phyloP scores from a whole-genome alignment of 2,888 invertebrate species.

The Scaptomyza reducta region DNA sequence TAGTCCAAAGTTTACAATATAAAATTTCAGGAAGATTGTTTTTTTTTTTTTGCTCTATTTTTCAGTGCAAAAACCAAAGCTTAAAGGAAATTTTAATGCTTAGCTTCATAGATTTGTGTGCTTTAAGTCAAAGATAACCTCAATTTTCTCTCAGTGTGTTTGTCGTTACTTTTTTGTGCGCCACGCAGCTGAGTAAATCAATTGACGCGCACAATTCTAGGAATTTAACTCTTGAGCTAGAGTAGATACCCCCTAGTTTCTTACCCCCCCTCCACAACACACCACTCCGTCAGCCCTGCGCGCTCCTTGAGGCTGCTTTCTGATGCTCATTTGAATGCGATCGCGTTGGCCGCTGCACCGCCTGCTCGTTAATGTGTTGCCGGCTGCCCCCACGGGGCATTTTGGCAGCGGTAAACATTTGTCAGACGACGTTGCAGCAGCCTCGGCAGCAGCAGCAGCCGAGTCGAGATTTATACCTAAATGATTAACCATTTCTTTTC shows the following conservation, averaged over 20 bases:
- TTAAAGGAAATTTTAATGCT: no score
- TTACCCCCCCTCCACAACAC: not conserved
- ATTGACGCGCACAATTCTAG: constrained; percentile 83
- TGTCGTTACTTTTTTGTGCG: constrained; percentile 6
- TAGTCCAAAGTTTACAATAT: no score
- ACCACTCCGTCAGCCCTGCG: fast-evolving
- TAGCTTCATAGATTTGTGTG: no score
- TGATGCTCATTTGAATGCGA: constrained; percentile 64
- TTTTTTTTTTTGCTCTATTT: no score
- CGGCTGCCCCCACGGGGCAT: constrained; percentile 67
- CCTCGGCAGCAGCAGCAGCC: constrained; percentile 9
- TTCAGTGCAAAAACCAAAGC: no score
- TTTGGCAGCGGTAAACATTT: constrained; percentile 61
- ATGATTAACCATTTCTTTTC: constrained; percentile 75
- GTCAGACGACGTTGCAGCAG: constrained; percentile 34
- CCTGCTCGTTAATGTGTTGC: constrained; percentile 57
- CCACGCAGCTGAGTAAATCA: constrained; percentile 84
- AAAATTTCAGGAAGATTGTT: no score
- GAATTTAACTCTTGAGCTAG: constrained; percentile 74
- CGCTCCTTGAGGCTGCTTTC: constrained; percentile 11
- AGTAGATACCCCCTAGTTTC: constrained; percentile 1
- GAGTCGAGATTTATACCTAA: constrained; percentile 73
- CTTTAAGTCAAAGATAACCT: no score
- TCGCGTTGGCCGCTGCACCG: constrained; percentile 59
- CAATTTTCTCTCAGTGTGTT: constrained; percentile 1